Conservation (phyloP, 2,113 vertebrate genomes). For the Silurus meridionalis region DNA sequence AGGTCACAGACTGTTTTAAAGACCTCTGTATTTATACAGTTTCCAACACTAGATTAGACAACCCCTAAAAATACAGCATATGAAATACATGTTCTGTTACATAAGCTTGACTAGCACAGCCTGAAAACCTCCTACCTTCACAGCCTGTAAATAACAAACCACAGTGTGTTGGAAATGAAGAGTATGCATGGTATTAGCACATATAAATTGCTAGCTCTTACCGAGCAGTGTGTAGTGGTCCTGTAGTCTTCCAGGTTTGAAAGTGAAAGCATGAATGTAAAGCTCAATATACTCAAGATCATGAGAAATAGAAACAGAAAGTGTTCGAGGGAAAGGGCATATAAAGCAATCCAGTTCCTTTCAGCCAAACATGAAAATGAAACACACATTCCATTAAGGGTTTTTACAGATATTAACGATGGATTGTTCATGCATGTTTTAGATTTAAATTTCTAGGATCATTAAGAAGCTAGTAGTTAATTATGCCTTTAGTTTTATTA, state of each 20-base stretch:
- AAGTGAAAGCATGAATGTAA: conserved; percentile 34
- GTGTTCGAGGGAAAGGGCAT: neutral
- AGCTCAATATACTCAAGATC: neutral
- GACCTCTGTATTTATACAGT: neutral
- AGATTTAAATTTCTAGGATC: neutral
- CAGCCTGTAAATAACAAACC: neutral
- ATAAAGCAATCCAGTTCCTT: neutral
- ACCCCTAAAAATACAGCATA: neutral
- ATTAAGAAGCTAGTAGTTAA: neutral
- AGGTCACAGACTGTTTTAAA: neutral
- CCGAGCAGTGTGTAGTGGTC: neutral
- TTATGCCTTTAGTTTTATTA: neutral
- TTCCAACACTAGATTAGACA: neutral
- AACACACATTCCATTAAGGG: neutral
- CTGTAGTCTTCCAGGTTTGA: neutral
- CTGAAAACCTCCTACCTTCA: neutral
- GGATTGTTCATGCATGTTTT: neutral
- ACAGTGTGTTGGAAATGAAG: neutral
- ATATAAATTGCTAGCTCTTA: neutral
- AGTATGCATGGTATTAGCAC: neutral
- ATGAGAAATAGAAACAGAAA: conserved; percentile 42
- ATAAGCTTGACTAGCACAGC: neutral
- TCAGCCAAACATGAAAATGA: neutral
- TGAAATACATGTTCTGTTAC: neutral
- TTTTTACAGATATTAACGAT: neutral